Conservation (phyloP, 92 coral and sea anemone species). For the Actinernus sp. region DNA sequence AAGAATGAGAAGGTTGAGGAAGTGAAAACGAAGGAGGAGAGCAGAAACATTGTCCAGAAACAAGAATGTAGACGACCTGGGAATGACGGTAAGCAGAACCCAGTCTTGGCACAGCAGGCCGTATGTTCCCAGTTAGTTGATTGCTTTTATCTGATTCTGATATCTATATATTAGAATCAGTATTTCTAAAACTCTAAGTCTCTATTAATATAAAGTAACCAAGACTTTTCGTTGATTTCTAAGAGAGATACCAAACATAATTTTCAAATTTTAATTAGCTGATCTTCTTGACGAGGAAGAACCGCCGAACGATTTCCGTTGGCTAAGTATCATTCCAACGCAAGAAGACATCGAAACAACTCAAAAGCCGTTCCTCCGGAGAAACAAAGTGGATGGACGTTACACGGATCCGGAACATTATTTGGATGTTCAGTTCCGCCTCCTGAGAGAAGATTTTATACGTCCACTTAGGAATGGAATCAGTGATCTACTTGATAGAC, state of each 20-base stretch:
- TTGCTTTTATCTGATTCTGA: no score
- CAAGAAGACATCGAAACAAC: slow-evolving; percentile 69
- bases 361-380: slow-evolving; percentile 64
- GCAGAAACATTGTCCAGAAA: no score
- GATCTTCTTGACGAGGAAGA: slow-evolving; percentile 39
- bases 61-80: no score
- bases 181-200: no score
- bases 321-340: slow-evolving; percentile 76
- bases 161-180: no score
- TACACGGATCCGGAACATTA: slow-evolving; percentile 81
- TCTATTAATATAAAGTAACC: no score
- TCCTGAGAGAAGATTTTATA: slow-evolving; percentile 90
- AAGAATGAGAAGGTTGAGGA: slow-evolving; percentile 71
- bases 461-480: slow-evolving; percentile 94
- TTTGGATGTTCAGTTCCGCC: slow-evolving; percentile 94
- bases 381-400: slow-evolving; percentile 82
- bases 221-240: no score
- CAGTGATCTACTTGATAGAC: slow-evolving; percentile 50
- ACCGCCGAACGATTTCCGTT: slow-evolving; percentile 93
- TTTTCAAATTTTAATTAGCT: no score
- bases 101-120: no score
- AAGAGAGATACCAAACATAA: no score
- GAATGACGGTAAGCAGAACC: no score
- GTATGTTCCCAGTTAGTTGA: no score
- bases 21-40: slow-evolving; percentile 53